Evolutionary conservation across 2,888 invertebrate species (phyloP).

Genomic region (Falcaria lacertinaria): DNA sequence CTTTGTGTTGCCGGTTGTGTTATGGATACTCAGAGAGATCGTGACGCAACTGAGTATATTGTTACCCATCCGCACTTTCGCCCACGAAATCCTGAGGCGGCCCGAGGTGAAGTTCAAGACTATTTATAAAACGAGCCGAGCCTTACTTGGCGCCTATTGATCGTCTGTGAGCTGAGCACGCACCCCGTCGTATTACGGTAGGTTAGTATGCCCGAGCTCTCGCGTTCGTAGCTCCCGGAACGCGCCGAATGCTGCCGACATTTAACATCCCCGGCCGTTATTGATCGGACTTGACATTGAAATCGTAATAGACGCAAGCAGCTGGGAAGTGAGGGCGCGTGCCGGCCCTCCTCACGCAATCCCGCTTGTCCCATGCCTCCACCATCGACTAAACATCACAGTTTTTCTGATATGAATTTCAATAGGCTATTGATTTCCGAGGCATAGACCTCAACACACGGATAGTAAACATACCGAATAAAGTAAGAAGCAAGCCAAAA

Average conservation of each 20-base stretch:
- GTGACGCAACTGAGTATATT: slow-evolving; percentile 43
- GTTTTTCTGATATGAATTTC: slow-evolving; percentile 14
- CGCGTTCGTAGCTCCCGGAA: slow-evolving; percentile 68
- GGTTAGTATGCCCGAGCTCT: slow-evolving; percentile 70
- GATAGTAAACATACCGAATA: no score
- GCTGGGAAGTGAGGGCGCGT: slow-evolving; percentile 71
- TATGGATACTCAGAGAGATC: slow-evolving; percentile 20
- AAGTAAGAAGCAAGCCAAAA: slow-evolving; percentile 2
- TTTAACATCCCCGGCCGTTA: slow-evolving; percentile 73
- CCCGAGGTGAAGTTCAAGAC: slow-evolving; percentile 75
- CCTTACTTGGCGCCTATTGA: slow-evolving; percentile 71
- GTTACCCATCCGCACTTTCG: slow-evolving; percentile 51
- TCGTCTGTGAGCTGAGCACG: slow-evolving; percentile 66
- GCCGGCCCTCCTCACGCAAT: slow-evolving; percentile 53
- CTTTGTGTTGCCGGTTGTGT: slow-evolving; percentile 19
- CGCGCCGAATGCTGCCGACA: slow-evolving; percentile 70
- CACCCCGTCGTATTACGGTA: slow-evolving; percentile 74
- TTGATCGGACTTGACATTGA: slow-evolving; percentile 80
- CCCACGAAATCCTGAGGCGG: slow-evolving; percentile 48
- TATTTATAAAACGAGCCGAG: slow-evolving; percentile 72
- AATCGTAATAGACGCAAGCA: slow-evolving; percentile 75
- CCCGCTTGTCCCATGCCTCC: slow-evolving; percentile 26
- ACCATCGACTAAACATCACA: slow-evolving; percentile 8
- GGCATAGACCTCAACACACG: no score
- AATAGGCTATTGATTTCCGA: no score